These are phyloP conservation scores for Periparus ater DNA, from an alignment of 2,797 vertebrate species.

Conservation along the genomic window DNA sequence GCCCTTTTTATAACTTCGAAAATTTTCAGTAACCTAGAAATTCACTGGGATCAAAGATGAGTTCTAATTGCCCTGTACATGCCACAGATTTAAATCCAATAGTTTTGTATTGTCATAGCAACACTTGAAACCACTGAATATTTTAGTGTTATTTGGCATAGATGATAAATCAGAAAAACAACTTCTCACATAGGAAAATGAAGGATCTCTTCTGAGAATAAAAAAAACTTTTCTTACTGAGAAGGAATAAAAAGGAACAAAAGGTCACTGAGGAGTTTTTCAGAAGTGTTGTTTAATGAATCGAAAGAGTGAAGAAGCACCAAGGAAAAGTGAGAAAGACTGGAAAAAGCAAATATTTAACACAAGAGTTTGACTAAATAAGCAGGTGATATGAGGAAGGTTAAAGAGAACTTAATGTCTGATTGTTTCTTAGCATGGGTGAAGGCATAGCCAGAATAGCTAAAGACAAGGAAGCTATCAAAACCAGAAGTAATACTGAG, in stretches of 20 bases:
- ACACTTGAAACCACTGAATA: not conserved
- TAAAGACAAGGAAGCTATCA: not conserved
- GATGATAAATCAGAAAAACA: not conserved
- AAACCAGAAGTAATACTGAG: not conserved
- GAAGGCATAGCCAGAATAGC: not conserved
- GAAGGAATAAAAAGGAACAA: not conserved
- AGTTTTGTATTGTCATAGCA: not conserved
- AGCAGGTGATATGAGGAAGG: not conserved
- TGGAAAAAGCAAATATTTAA: not conserved
- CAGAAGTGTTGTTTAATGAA: not conserved
- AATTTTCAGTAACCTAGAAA: constrained; percentile 28
- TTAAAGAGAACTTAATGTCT: not conserved
- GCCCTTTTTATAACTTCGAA: not conserved
- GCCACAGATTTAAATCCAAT: not conserved
- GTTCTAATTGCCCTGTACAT: not conserved
- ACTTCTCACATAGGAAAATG: not conserved
- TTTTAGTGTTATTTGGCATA: constrained; percentile 12
- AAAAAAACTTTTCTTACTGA: not conserved
- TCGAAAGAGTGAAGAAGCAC: not conserved
- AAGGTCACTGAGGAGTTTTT: not conserved
- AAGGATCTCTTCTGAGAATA: not conserved
- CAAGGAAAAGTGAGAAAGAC: not conserved
- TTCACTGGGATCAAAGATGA: not conserved
- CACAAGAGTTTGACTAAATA: not conserved
- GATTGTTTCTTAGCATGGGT: not conserved